Base-by-base conservation (phyloP, 2,888 invertebrate genomes). In the Tipula helvola region DNA sequence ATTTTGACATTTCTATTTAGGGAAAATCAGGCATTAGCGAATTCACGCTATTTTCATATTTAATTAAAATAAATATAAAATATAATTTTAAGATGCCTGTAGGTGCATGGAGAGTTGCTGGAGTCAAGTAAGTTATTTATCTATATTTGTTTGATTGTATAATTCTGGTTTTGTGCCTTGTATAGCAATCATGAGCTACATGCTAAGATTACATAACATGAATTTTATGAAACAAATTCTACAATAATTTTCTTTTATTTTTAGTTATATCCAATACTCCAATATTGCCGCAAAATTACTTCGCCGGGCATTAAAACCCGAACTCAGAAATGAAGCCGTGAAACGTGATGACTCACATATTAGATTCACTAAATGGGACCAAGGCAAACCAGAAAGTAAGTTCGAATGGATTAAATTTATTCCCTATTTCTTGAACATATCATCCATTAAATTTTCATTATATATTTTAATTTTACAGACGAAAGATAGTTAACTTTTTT, bases 181-280 rank as follows among this genome's bases (percentile, higher is more conserved):
- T 44, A 16, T 57, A 57, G 5, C 7, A 5, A 84, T 84, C 16
- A 39, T 36, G n/a, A 39, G 71, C 3, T 57, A 16, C 16, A 57
- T 39, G 36, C 39, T 39, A n/a, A 84, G 16, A 13, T 84, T 41
- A 84, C 16, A 39, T 84, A 84, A 84, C 39, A 16, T 47, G 39
- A 44, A 4, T 44, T 44, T 12, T 16, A 5, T 4, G 4, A n/a
- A n/a, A 10, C 12, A 16, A 18, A 8, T 18, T 85, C 8, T 42
- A 12, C 10, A 44, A 10, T 44, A 7, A 7, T 7, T 7, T 5
- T 1, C 1, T 39, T 2, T 7, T 39, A 5, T 39, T 28, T 92
- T 92, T 91, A 99, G 98, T 93, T 99, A 99, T 93, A 96, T 99
- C 92, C 97, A 97, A 93, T 99, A 96, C 92, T 99, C 98, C 87